Evolutionary conservation across 2,797 vertebrate genomes (phyloP), one percentile per base, ranked within the genome.

Genomic region (Artibeus jamaicensis): DNA sequence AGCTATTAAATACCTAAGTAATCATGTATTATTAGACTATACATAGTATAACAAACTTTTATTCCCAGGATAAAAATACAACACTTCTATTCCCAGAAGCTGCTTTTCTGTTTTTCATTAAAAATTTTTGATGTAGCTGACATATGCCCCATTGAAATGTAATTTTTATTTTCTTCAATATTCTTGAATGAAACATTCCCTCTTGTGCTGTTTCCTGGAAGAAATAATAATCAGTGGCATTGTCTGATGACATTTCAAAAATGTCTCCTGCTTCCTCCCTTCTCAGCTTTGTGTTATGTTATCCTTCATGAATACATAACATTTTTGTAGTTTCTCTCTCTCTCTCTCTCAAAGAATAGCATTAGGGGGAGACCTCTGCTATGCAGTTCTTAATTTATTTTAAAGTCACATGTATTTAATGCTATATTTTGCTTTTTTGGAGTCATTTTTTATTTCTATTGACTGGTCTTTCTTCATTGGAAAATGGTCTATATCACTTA

Each of bases 181-280:
- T 89, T 95, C 62, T n/a, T 90, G 65, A 93, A 85, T 95, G 87
- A 96, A 94, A 76, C 76, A 57, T 93, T 82, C 26, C 55, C 44
- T 78, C 53, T 82, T 12, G 0, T 91, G 42, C 92, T 97, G 39
- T 90, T 96, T 59, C 39, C 32, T 94, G 93, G 89, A 89, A 95
- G 65, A 95, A 92, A 89, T 81, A 86, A 71, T 90, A 79, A 76
- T 91, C 85, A 67, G 15, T 96, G 91, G 82, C 15, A 48, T 59
- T 95, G 77, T 94, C 84, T 59, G 22, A 90, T 82, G 82, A 96
- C 92, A 94, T 96, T 95, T 95, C 76, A 85, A 55, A 92, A 97
- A 92, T 78, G 29, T 93, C 68, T 86, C 46, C 55, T 74, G 76
- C 55, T 78, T 91, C 65, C 48, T 91, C 70, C 55, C n/a, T 73